These are phyloP conservation scores for Morus bassanus DNA, from an alignment of 2,797 vertebrate species.

Conservation along the genomic window DNA sequence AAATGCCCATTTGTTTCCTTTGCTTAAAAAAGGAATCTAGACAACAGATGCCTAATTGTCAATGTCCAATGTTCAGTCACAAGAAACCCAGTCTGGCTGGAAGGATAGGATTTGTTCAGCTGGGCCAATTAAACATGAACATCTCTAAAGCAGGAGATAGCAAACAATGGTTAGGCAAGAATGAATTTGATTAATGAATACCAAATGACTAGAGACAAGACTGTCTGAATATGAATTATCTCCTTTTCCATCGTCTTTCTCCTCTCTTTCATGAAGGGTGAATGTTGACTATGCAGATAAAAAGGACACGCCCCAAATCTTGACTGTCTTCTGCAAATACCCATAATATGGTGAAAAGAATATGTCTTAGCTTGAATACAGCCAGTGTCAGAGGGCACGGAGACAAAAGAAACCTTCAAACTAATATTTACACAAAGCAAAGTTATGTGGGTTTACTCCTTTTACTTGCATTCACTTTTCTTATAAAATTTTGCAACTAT, in stretches of 20 bases:
- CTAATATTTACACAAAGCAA: not conserved
- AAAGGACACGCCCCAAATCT: not conserved
- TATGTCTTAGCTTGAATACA: not conserved
- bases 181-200: not conserved
- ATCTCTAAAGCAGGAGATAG: not conserved
- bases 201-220: not conserved
- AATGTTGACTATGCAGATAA: not conserved
- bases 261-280: not conserved
- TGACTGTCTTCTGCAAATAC: not conserved
- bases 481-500: not conserved
- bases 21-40: constrained; percentile 19
- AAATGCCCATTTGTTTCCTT: not conserved
- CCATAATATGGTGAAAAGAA: not conserved
- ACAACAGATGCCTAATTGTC: constrained; percentile 47
- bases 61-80: not conserved
- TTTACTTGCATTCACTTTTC: not conserved
- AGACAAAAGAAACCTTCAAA: not conserved
- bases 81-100: not conserved
- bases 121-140: not conserved
- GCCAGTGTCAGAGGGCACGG: not conserved
- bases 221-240: not conserved
- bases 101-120: constrained; percentile 1
- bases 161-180: not conserved
- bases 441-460: not conserved
- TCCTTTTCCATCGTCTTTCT: not conserved